Evolutionary conservation across 2,888 invertebrate species (phyloP), one percentile per base, ranked within the genome.

Genomic region (Megalurothrips usitatus): DNA sequence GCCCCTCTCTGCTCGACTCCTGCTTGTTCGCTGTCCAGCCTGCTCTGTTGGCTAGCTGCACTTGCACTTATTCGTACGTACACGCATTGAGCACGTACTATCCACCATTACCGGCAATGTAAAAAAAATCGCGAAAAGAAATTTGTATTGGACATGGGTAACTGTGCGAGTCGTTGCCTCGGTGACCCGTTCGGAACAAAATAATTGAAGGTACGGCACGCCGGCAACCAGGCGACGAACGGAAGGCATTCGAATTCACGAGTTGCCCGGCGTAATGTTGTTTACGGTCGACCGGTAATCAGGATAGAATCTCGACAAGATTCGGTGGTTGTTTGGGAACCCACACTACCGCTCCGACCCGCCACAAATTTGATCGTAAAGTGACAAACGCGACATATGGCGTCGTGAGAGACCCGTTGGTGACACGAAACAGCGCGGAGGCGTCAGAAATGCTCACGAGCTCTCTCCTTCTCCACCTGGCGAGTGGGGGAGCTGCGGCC

Each of bases 331-430:
- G 34, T 43, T 43, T 43, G 34, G 34, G 34, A 43, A 43, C 34
- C 34, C 34, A 58, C 58, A 58, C 58, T 58, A 58, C 58, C 58
- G 58, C 14, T 17, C 58, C 58, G 34, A 6, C 6, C 58, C 58
- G 68, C 68, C 68, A 75, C 68, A 75, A 75, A 75, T 75, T 75
- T 75, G 68, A 75, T 26, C 68, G 68, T 75, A 75, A 75, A 75
- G 68, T 23, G 68, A 26, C 58, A 17, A n/a, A 19, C 58, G 68
- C 68, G 68, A 75, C 68, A 75, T 75, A 75, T 75, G 68, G 68
- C 26, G 11, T 23, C 26, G 26, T 12, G 68, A 58, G 58, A 75
- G 68, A 26, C 58, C 58, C n/a, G 58, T n/a, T 14, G 58, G 58
- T 58, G 58, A 58, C 58, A 58, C 58, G 58, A 58, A 19, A 58